These are phyloP conservation scores for Syrmaticus mikado DNA, from an alignment of 2,113 vertebrate species.

Conservation along the genomic window DNA sequence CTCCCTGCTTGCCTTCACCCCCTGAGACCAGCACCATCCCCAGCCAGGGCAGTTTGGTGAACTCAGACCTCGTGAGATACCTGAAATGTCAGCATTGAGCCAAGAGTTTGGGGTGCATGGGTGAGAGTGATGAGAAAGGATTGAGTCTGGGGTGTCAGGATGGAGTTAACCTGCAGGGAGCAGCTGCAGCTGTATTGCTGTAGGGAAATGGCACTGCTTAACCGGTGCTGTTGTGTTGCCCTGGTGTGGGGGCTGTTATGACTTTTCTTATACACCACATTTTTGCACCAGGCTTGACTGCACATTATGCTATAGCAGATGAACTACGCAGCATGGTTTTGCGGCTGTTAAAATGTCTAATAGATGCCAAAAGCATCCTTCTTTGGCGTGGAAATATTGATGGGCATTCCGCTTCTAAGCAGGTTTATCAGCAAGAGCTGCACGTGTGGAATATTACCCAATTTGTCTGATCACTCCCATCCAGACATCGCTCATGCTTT, in stretches of 20 bases:
- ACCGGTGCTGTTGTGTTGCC: neutral
- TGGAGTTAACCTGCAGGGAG: neutral
- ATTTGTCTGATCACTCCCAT: neutral
- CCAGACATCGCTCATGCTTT: neutral
- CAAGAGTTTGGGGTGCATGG: neutral
- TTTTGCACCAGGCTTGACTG: neutral
- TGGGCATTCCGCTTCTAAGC: neutral
- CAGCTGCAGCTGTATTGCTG: rapidly evolving
- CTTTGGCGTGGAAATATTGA: conserved; percentile 10
- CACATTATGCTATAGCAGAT: neutral
- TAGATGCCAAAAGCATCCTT: conserved; percentile 12
- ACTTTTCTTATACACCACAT: rapidly evolving
- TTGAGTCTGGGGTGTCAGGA: neutral
- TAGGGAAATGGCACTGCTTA: neutral
- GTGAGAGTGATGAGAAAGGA: neutral
- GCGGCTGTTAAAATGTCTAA: neutral
- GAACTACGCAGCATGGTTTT: neutral
- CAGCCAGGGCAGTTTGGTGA: neutral
- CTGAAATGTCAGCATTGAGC: neutral
- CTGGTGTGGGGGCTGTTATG: neutral
- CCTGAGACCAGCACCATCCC: neutral
- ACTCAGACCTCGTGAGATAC: rapidly evolving
- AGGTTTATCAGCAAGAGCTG: conserved; percentile 14
- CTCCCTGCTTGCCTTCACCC: neutral
- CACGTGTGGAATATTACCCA: conserved; percentile 4